phyloP scores from a whole-genome alignment of 1,140 invertebrate species.

The Formica selysi region DNA sequence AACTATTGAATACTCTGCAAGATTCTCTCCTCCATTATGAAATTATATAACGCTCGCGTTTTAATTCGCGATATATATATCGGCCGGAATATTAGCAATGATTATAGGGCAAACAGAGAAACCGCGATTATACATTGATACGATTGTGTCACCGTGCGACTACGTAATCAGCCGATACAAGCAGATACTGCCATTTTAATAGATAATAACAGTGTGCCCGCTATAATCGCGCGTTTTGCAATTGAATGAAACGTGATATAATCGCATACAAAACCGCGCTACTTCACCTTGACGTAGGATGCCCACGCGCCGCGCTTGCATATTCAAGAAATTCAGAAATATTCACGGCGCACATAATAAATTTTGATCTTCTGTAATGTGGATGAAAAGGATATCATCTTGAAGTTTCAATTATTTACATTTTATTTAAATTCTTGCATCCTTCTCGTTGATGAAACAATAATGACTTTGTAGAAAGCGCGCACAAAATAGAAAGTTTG shows the following conservation, averaged over 20 bases:
- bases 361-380: background rate
- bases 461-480: background rate
- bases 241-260: conserved; percentile 60
- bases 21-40: too few species aligned
- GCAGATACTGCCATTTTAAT: conserved; percentile 59
- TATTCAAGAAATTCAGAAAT: conserved; percentile 68
- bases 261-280: conserved; percentile 38
- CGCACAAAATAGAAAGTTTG: background rate
- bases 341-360: conserved; percentile 14
- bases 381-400: conserved; percentile 14
- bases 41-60: background rate
- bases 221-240: conserved; percentile 54
- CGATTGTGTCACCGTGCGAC: conserved; percentile 47
- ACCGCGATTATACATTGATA: conserved; percentile 41
- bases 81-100: background rate
- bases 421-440: background rate
- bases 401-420: background rate
- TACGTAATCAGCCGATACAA: conserved; percentile 48
- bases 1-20: background rate
- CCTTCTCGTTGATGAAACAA: background rate
- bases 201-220: conserved; percentile 58
- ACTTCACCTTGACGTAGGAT: conserved; percentile 61
- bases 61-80: conserved; percentile 5
- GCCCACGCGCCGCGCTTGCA: conserved; percentile 63
- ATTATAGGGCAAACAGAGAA: conserved; percentile 11